Percentiles rank a stretch among this genome's conserved stretches.
These are phyloP conservation scores for Sebastes schlegelii DNA, from an alignment of 2,113 vertebrate species.

Conservation along the genomic window DNA sequence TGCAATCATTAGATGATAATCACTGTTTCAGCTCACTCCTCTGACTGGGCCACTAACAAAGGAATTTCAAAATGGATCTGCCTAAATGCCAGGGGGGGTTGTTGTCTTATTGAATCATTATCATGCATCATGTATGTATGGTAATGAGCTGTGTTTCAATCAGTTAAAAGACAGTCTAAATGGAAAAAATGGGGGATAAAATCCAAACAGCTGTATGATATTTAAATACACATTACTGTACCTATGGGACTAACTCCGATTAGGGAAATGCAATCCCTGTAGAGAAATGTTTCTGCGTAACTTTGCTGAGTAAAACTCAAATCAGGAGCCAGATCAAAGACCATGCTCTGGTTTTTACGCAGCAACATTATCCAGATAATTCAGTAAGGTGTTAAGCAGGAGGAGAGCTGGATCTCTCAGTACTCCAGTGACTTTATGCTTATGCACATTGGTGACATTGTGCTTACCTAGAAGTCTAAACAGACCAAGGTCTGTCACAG, in stretches of 20 bases:
- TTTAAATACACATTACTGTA: neutral
- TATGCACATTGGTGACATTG: neutral
- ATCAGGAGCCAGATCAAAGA: neutral
- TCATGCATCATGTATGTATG: neutral
- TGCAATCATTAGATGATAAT: neutral
- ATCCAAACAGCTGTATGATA: constrained; percentile 4
- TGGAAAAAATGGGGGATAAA: neutral
- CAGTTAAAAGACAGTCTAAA: neutral
- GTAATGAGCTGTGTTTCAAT: neutral
- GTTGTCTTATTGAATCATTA: neutral
- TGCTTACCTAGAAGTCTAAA: constrained; percentile 4
- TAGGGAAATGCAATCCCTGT: no score
- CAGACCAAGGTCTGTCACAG: neutral
- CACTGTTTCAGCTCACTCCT: neutral
- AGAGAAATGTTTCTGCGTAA: neutral
- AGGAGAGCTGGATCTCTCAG: neutral
- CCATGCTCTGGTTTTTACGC: neutral
- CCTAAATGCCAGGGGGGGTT: neutral
- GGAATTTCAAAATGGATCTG: neutral
- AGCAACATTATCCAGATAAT: neutral
- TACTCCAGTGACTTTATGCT: neutral
- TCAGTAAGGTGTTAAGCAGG: neutral
- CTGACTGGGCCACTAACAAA: neutral
- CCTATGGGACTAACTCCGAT: no score
- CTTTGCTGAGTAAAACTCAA: no score